phyloP scores from a whole-genome alignment of 2,797 vertebrate species.

The Dromococcyx pavoninus region DNA sequence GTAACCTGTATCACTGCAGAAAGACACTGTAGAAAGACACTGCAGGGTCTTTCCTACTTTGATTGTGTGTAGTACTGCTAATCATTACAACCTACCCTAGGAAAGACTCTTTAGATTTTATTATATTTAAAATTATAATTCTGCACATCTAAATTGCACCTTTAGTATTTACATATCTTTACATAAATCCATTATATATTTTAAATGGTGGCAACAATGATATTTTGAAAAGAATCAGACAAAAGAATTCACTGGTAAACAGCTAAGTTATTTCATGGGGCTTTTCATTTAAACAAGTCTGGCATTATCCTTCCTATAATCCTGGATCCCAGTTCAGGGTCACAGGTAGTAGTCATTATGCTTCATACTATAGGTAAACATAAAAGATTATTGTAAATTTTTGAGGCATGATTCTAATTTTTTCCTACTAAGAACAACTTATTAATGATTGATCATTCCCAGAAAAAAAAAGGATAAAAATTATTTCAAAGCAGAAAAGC shows the following conservation, averaged over 20 bases:
- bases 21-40: too few species aligned
- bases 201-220: not conserved
- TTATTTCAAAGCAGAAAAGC: not conserved
- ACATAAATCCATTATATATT: not conserved
- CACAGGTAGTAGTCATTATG: not conserved
- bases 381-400: not conserved
- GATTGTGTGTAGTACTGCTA: not conserved
- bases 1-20: not conserved
- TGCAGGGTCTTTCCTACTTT: not conserved
- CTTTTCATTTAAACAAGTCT: not conserved
- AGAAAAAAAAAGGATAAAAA: not conserved
- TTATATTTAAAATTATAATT: not conserved
- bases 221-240: not conserved
- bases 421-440: not conserved
- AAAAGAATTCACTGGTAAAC: not conserved
- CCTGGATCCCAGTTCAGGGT: not conserved
- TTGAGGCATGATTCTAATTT: not conserved
- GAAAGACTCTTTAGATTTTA: not conserved
- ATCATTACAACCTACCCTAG: rapidly evolving
- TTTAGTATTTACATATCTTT: not conserved
- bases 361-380: not conserved
- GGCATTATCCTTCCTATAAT: not conserved
- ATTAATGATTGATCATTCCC: not conserved
- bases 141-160: not conserved
- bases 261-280: not conserved